phyloP scores from a whole-genome alignment of 2,888 invertebrate genomes.

The Germaria angustata region DNA sequence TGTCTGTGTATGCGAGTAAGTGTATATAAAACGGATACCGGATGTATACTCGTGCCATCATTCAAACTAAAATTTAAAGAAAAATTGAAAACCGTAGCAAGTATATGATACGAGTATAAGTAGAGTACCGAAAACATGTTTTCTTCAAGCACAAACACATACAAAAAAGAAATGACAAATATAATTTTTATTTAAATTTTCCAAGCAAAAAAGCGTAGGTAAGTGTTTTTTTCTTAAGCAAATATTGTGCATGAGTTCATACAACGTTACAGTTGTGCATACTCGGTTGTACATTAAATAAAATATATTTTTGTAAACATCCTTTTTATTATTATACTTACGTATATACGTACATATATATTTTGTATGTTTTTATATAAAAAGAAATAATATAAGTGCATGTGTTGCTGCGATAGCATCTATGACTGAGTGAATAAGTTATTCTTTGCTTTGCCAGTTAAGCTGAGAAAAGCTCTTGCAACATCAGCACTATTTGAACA shows the following conservation, averaged over 20 bases:
- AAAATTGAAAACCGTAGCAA: background rate
- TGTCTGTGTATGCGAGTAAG: background rate
- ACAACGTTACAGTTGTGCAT: background rate
- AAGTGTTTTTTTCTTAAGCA: constrained; percentile 46
- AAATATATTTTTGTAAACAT: constrained; percentile 63
- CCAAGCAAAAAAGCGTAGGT: constrained; percentile 14
- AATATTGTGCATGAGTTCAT: constrained; percentile 20
- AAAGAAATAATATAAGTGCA: background rate
- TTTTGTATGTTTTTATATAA: background rate
- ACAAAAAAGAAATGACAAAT: constrained; percentile 41
- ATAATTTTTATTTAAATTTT: constrained; percentile 60
- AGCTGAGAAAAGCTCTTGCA: constrained; percentile 43
- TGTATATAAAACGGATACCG: constrained; percentile 72
- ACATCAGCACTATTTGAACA: constrained; percentile 42
- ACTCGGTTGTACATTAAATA: constrained; percentile 3
- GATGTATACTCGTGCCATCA: constrained; percentile 72
- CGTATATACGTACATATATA: background rate
- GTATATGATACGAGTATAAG: background rate
- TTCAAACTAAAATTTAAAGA: constrained; percentile 71
- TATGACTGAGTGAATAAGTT: constrained; percentile 4
- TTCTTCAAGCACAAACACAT: constrained; percentile 16
- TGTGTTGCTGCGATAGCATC: constrained; percentile 10
- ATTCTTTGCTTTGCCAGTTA: constrained; percentile 18
- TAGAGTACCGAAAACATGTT: constrained; percentile 58
- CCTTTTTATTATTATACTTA: constrained; percentile 44